Evolutionary conservation across 2,797 vertebrate species (phyloP).

Genomic region (Channallabes apus): DNA sequence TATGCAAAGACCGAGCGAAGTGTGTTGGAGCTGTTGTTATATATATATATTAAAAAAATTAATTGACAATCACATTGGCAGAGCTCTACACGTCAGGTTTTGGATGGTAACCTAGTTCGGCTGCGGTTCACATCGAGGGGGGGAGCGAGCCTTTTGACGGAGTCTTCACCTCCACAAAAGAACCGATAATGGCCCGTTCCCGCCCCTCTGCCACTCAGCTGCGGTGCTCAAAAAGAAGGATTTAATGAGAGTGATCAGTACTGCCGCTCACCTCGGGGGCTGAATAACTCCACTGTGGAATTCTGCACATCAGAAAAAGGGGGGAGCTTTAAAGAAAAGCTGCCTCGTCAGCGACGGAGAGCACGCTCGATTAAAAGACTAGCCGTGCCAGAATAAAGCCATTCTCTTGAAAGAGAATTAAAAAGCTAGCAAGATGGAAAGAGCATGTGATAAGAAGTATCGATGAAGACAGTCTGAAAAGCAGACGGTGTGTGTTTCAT

Average conservation of each 20-base stretch:
- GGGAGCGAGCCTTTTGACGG: constrained; percentile 41
- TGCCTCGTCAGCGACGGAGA: constrained; percentile 10
- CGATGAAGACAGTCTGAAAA: constrained; percentile 41
- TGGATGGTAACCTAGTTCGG: constrained; percentile 51
- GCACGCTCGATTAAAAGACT: constrained; percentile 33
- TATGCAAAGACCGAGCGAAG: background rate
- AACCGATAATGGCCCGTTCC: constrained; percentile 39
- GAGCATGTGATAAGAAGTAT: constrained; percentile 24
- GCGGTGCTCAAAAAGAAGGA: constrained; percentile 29
- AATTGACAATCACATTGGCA: background rate
- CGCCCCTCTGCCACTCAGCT: constrained; percentile 26
- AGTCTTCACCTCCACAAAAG: constrained; percentile 50
- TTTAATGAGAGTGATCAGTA: constrained; percentile 39
- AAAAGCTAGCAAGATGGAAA: background rate
- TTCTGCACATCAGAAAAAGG: constrained; percentile 18
- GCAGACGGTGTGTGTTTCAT: constrained; percentile 33
- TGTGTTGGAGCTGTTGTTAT: background rate
- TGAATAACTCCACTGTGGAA: constrained; percentile 29
- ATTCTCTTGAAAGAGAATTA: constrained; percentile 23
- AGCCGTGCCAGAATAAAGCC: constrained; percentile 51
- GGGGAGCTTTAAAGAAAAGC: background rate
- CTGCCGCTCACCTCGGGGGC: constrained; percentile 36
- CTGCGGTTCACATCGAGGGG: constrained; percentile 37
- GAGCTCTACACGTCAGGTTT: constrained; percentile 24
- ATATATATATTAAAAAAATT: background rate